Conservation (phyloP, 2,797 vertebrate species). For the Rhabdophis nuchalis region DNA sequence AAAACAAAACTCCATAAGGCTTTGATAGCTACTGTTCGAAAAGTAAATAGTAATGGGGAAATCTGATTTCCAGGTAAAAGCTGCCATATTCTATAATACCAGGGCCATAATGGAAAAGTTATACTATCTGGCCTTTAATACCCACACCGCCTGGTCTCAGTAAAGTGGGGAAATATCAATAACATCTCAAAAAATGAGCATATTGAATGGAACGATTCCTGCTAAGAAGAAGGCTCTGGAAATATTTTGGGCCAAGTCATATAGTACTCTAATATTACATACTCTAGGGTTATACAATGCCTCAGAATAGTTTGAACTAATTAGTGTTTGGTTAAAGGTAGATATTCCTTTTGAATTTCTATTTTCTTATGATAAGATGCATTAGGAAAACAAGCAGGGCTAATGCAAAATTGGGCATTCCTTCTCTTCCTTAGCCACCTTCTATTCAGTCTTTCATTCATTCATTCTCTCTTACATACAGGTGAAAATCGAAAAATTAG, state of each 20-base stretch:
- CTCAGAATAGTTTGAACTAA: neutral
- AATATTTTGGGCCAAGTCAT: neutral
- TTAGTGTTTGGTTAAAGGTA: neutral
- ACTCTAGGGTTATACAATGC: neutral
- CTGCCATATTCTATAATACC: neutral
- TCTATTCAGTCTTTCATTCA: neutral
- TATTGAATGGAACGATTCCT: neutral
- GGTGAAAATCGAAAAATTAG: no score
- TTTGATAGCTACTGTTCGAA: neutral
- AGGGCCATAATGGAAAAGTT: neutral
- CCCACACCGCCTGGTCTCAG: neutral
- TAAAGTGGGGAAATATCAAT: neutral
- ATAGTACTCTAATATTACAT: neutral
- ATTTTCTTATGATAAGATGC: neutral
- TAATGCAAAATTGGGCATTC: neutral
- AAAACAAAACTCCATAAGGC: neutral
- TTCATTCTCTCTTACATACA: neutral
- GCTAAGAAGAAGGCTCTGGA: neutral
- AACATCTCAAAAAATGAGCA: neutral
- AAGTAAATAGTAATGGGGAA: neutral
- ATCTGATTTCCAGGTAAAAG: neutral
- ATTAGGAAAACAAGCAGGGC: neutral
- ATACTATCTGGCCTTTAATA: neutral
- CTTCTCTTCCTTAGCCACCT: neutral
- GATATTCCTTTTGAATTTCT: neutral